Evolutionary conservation across 2,888 invertebrate genomes (phyloP).

Genomic region (Dynastes hyllus): DNA sequence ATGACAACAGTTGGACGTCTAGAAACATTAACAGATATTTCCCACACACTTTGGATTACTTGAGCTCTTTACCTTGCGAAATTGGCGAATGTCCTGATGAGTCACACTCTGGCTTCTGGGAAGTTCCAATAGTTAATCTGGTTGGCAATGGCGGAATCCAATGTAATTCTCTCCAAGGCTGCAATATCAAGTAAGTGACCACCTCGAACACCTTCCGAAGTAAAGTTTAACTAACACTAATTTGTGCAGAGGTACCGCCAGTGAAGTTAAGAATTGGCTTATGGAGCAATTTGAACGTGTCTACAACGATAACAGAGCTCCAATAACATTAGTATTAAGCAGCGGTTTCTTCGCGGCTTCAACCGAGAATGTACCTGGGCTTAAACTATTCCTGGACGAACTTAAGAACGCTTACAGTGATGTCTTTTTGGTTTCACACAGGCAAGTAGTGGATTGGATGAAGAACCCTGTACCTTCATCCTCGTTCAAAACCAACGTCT

Average conservation of each 20-base stretch:
- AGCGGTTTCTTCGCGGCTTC: constrained; percentile 70
- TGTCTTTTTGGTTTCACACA: constrained; percentile 69
- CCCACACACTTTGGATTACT: constrained; percentile 81
- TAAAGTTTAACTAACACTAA: too few relatives aligned
- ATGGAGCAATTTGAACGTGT: constrained; percentile 69
- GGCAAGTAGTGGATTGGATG: constrained; percentile 70
- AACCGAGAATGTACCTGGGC: constrained; percentile 62
- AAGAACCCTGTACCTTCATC: constrained; percentile 65
- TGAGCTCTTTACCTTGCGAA: constrained; percentile 74
- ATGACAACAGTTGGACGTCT: constrained; percentile 79
- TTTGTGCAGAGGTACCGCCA: constrained; percentile 55
- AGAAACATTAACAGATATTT: constrained; percentile 73
- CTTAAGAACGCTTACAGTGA: constrained; percentile 62
- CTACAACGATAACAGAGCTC: constrained; percentile 70
- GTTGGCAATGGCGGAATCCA: constrained; percentile 69
- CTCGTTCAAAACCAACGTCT: too few relatives aligned
- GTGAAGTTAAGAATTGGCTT: constrained; percentile 69
- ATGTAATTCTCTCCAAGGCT: constrained; percentile 69
- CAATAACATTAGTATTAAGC: constrained; percentile 71
- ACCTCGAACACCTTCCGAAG: neutral
- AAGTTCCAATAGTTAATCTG: constrained; percentile 78
- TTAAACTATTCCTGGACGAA: constrained; percentile 66
- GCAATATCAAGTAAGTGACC: constrained; percentile 50
- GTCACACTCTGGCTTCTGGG: constrained; percentile 78
- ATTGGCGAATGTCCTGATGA: constrained; percentile 75